Conservation (phyloP, 2,797 vertebrate genomes). For the Acanthis flammea region DNA sequence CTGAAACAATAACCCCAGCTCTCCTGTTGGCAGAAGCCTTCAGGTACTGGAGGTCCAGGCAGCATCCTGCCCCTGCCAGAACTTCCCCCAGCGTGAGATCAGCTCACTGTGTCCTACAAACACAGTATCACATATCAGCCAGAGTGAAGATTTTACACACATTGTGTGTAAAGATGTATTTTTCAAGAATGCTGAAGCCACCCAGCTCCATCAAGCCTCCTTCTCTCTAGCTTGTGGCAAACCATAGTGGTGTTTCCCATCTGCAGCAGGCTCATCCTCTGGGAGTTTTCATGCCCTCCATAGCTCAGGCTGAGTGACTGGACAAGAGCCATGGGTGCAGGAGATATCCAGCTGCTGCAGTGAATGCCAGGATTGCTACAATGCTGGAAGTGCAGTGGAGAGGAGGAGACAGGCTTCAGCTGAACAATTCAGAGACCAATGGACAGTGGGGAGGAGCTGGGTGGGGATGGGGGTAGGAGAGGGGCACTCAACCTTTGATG, state of each 20-base stretch:
- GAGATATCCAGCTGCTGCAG: background rate
- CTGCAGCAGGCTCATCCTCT: background rate
- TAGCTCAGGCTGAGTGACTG: background rate
- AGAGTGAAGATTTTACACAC: background rate
- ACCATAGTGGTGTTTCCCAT: accelerated
- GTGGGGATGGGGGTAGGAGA: background rate
- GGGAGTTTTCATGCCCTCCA: background rate
- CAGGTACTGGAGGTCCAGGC: accelerated
- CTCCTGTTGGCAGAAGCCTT: background rate
- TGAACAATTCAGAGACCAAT: background rate
- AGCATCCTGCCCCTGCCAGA: background rate
- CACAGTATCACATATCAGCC: background rate
- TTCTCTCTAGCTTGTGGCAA: background rate
- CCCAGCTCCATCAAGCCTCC: background rate
- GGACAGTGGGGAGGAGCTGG: background rate
- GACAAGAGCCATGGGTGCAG: background rate
- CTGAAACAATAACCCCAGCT: background rate
- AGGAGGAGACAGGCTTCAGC: background rate
- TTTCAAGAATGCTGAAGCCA: background rate
- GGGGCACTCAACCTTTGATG: background rate
- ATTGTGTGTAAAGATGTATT: accelerated
- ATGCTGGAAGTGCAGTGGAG: background rate
- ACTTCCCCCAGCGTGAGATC: accelerated
- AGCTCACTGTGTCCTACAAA: accelerated
- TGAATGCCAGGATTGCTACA: background rate